phyloP scores from a whole-genome alignment of 2,797 vertebrate genomes.

The Notolabrus celidotus region DNA sequence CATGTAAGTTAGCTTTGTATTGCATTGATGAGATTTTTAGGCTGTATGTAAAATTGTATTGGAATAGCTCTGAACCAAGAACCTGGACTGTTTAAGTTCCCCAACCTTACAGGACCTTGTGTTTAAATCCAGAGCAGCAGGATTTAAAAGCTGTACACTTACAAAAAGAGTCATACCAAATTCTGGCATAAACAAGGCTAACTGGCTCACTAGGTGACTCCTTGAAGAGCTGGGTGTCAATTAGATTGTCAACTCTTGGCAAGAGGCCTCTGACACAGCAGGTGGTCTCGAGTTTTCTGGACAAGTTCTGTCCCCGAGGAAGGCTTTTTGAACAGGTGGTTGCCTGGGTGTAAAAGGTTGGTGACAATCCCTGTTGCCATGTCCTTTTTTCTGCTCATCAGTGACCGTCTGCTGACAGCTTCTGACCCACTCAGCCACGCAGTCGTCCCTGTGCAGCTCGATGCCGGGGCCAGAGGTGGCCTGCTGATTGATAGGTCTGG shows the following conservation, averaged over 20 bases:
- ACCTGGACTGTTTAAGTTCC: too few relatives aligned
- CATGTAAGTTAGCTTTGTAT: too few relatives aligned
- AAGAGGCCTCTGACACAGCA: constrained; percentile 30
- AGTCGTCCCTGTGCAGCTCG: constrained; percentile 11
- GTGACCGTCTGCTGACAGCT: constrained; percentile 41
- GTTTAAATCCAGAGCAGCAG: not conserved
- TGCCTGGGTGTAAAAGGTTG: constrained; percentile 41
- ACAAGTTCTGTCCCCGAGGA: constrained; percentile 30
- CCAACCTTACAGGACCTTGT: too few relatives aligned
- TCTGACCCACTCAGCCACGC: constrained; percentile 46
- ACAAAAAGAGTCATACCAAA: constrained; percentile 12
- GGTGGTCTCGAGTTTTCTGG: constrained; percentile 33
- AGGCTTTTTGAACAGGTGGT: constrained; percentile 48
- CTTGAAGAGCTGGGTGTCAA: constrained; percentile 20
- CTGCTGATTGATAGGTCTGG: constrained; percentile 71
- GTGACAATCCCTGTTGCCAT: constrained; percentile 34
- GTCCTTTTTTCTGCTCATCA: constrained; percentile 23
- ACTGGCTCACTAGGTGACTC: constrained; percentile 2
- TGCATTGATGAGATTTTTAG: too few relatives aligned
- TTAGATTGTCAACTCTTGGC: constrained; percentile 40
- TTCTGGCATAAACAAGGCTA: constrained; percentile 16
- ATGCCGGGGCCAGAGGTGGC: constrained; percentile 58
- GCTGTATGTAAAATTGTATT: too few relatives aligned
- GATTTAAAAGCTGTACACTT: not conserved
- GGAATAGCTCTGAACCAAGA: too few relatives aligned